Conservation (phyloP, 92 coral and sea anemone genomes). For the Siderastrea siderea region DNA sequence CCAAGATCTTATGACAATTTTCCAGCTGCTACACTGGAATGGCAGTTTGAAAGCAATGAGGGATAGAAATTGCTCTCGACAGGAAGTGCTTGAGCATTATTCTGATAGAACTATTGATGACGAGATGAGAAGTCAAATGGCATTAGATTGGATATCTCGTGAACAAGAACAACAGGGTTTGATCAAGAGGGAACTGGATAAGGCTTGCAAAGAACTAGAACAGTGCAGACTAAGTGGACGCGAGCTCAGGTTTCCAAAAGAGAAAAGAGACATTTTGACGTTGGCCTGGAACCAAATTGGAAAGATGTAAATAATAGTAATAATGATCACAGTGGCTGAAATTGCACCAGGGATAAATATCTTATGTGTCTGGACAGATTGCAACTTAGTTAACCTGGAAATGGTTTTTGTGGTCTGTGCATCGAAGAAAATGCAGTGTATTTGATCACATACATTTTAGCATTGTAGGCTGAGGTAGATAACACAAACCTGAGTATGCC, state of each 20-base stretch:
- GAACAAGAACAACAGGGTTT: constrained; percentile 89
- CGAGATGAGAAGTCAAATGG: constrained; percentile 96
- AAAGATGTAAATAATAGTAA: constrained; percentile 25
- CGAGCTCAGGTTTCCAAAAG: constrained; percentile 91
- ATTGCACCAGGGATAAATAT: too few species aligned
- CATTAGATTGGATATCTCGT: constrained; percentile 96
- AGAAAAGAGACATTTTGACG: constrained; percentile 86
- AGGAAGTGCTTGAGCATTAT: constrained; percentile 91
- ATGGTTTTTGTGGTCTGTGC: too few species aligned
- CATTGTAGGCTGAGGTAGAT: too few species aligned
- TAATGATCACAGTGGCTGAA: too few species aligned
- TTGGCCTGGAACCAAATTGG: constrained; percentile 89
- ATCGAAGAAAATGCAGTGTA: too few species aligned
- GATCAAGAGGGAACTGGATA: constrained; percentile 75
- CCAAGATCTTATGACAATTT: constrained; percentile 96
- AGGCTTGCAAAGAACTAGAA: constrained; percentile 84
- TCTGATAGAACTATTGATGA: constrained; percentile 84
- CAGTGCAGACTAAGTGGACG: constrained; percentile 88
- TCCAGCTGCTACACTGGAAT: constrained; percentile 95
- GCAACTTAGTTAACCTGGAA: too few species aligned
- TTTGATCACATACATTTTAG: too few species aligned
- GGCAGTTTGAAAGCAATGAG: constrained; percentile 93
- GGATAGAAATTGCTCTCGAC: constrained; percentile 92
- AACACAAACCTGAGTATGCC: too few species aligned
- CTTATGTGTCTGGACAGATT: too few species aligned